Conservation (phyloP, 2,888 invertebrate species). For the Iphiclides podalirius region DNA sequence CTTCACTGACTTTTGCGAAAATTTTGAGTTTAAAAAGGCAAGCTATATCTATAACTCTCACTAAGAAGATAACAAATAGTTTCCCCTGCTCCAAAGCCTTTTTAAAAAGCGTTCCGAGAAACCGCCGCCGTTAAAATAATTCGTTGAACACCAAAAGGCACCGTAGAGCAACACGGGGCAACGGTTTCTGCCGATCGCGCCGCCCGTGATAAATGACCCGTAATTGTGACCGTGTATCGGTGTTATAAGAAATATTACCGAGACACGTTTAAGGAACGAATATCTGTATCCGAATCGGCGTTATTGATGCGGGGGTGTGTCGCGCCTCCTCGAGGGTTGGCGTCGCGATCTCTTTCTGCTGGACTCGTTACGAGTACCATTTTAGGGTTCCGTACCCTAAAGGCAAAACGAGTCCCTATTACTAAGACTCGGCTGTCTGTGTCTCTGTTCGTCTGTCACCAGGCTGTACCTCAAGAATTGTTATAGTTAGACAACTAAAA, state of each 20-base stretch:
- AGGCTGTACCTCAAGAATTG: no score
- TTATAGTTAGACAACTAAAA: no score
- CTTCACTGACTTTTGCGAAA: no score
- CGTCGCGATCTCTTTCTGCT: background rate
- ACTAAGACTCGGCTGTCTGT: no score
- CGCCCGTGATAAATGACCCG: constrained; percentile 54
- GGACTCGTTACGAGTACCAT: background rate
- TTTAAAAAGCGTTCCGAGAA: no score
- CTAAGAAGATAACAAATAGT: no score
- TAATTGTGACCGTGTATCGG: constrained; percentile 61
- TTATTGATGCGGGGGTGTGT: constrained; percentile 29
- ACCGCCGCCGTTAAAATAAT: constrained; percentile 4
- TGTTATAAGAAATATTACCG: constrained; percentile 55
- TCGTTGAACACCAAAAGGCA: constrained; percentile 12
- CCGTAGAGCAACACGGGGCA: background rate
- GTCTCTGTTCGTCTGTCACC: no score
- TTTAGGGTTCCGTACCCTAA: no score
- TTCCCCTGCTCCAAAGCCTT: no score
- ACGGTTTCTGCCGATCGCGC: constrained; percentile 5
- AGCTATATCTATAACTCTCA: no score
- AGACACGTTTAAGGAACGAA: constrained; percentile 32
- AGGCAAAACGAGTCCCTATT: no score
- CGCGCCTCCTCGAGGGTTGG: background rate
- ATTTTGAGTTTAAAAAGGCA: no score
- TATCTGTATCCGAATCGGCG: constrained; percentile 31